A percentile compares a stretch with the other conserved stretches of the same genome.
Evolutionary conservation across 2,113 vertebrate genomes (phyloP).

Genomic region (Sturnus vulgaris): DNA sequence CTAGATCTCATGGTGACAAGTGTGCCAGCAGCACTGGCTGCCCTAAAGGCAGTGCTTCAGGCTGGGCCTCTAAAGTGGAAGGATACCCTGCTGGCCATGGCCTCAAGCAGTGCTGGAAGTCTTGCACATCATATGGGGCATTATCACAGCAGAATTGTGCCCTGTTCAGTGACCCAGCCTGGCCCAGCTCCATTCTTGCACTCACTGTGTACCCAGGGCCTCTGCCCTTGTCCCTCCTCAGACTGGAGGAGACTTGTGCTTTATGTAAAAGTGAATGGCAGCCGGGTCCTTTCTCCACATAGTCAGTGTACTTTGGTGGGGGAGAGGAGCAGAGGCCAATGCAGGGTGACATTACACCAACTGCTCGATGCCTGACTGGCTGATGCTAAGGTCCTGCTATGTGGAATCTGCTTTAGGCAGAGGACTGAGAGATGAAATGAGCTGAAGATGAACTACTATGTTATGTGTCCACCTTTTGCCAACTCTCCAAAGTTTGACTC

Average conservation of each 20-base stretch:
- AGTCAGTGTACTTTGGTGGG: background rate
- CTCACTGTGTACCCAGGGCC: background rate
- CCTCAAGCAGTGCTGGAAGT: background rate
- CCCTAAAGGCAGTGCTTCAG: rapidly evolving
- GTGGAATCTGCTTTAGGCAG: background rate
- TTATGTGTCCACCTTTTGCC: background rate
- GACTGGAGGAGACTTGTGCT: background rate
- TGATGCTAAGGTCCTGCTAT: background rate
- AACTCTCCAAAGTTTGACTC: background rate
- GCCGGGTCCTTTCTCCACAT: background rate
- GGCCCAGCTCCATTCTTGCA: background rate
- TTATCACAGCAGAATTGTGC: background rate
- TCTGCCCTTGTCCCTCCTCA: background rate
- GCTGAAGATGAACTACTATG: background rate
- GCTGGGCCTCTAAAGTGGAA: background rate
- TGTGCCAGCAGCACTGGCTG: background rate
- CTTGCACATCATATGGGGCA: background rate
- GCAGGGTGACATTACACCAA: background rate
- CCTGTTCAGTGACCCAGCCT: background rate
- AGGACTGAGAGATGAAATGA: background rate
- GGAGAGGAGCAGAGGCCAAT: background rate
- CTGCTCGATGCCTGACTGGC: background rate
- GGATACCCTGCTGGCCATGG: background rate
- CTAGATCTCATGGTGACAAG: background rate
- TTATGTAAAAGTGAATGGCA: background rate